These are phyloP conservation scores for Camponotus vicinus DNA, from an alignment of 1,140 invertebrate species.

Conservation along the genomic window DNA sequence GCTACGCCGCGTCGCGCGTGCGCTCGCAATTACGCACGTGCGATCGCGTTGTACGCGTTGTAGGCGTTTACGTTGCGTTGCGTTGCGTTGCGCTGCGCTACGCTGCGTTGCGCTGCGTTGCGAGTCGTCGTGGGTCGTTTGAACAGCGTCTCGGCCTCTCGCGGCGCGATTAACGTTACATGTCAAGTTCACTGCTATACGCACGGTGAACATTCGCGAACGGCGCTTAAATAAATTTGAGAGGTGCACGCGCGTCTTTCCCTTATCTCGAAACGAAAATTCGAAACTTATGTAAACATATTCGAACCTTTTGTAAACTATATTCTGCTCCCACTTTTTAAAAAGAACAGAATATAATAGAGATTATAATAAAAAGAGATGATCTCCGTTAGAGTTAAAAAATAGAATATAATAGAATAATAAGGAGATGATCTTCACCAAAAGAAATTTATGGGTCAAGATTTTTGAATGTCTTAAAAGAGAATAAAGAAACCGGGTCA, in stretches of 20 bases:
- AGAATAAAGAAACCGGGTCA: slow-evolving; percentile 51
- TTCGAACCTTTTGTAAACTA: slow-evolving; percentile 29
- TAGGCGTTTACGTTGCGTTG: not conserved
- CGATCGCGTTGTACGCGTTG: slow-evolving; percentile 48
- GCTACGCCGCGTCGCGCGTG: slow-evolving; percentile 64
- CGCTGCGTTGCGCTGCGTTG: slow-evolving; percentile 41
- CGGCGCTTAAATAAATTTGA: not conserved
- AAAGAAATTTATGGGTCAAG: slow-evolving; percentile 17
- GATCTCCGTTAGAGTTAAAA: too few relatives aligned
- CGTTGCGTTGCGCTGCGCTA: slow-evolving; percentile 64
- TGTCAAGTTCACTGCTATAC: slow-evolving; percentile 51
- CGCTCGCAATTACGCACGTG: slow-evolving; percentile 70
- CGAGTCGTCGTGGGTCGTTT: not conserved
- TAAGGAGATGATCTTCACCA: slow-evolving; percentile 14
- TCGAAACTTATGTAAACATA: not conserved
- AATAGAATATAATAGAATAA: not conserved
- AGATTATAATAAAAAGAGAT: too few relatives aligned
- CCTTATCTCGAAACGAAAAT: not conserved
- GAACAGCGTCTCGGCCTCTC: slow-evolving; percentile 28
- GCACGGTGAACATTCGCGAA: not conserved
- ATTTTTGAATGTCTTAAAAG: slow-evolving; percentile 15
- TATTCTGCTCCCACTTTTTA: not conserved
- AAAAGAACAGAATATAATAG: too few relatives aligned
- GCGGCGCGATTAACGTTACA: slow-evolving; percentile 12
- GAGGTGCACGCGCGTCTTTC: not conserved